These are phyloP conservation scores for honey bee (Apis mellifera) DNA, from an alignment of 1,140 invertebrate species.

Conservation along the genomic window Amel_HAv3.1 CM009935.2:7930001-7930500, in stretches of 20 bases:
- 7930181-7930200: too few species aligned
- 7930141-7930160: too few species aligned
- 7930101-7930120: background rate
- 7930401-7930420: conserved; percentile 78
- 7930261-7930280: conserved; percentile 18
- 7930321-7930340: conserved; percentile 49
- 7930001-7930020: conserved; percentile 6
- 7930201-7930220: too few species aligned
- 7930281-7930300: conserved; percentile 30
- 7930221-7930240: background rate
- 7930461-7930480: conserved; percentile 74
- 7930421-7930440: conserved; percentile 80
- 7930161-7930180: too few species aligned
- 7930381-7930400: conserved; percentile 59
- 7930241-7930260: conserved; percentile 7
- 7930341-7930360: conserved; percentile 31
- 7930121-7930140: background rate
- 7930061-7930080: background rate
- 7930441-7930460: conserved; percentile 79
- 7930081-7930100: background rate
- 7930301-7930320: conserved; percentile 35
- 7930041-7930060: background rate
- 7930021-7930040: background rate
- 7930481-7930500: conserved; percentile 67
- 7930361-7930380: conserved; percentile 54